Evolutionary conservation across 2,797 vertebrate genomes (phyloP), one percentile per base, ranked within the genome.

Genomic region (Myotis daubentonii): DNA sequence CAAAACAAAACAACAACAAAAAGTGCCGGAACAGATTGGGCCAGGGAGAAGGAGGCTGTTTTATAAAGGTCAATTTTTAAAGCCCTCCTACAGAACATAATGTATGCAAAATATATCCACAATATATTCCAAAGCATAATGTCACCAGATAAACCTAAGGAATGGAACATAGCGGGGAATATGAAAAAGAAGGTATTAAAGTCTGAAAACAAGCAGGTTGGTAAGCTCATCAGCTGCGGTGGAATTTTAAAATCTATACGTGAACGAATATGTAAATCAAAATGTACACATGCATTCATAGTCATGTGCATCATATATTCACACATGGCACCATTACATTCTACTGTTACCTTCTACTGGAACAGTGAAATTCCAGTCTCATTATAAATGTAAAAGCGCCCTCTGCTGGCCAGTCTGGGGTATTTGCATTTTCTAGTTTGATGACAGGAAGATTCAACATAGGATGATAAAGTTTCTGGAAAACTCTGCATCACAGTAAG

Each of bases 101-200:
- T 41, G 8, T 41, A 97, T 96, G 96, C 72, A 97, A 91, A 97
- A 83, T 94, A 98, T 93, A 96, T 96, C 97, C 96, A 93, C 95
- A 97, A 95, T 87, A 96, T 96, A 97, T 97, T 96, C 97, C 97
- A 97, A 97, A 97, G 97, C 96, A 97, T 97, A 97, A 97, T 97
- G 97, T 97, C 97, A 97, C 97, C 97, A 96, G 97, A 97, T 97
- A 97, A 97, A 97, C 97, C 97, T 97, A 97, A 96, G 96, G 96
- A 97, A 91, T 41, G 25, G 62, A 88, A 96, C 97, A 97, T 97
- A 96, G 96, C 96, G 97, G 93, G 82, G 94, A 97, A 97, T 80
- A 94, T 65, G 97, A 97, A 94, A 93, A 96, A 97, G 96, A 97
- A 97, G 97, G 96, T 97, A 97, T 94, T 97, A 97, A 89, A 96